These are phyloP conservation scores for Syrista parreyssii DNA, from an alignment of 2,888 invertebrate species.

Conservation along the genomic window DNA sequence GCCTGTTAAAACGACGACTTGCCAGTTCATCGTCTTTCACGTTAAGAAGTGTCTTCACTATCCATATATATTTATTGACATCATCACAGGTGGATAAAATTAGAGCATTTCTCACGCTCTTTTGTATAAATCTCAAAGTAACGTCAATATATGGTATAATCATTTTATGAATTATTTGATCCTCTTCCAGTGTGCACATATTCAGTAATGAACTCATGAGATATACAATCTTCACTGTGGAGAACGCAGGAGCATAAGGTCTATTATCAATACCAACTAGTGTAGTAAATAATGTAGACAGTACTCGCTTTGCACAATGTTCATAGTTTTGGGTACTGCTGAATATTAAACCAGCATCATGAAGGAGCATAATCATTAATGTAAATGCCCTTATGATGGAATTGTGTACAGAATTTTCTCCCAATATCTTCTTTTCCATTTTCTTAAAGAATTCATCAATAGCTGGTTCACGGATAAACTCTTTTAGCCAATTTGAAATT, in stretches of 20 bases:
- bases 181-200: conserved; percentile 15
- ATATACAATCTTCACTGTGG: conserved; percentile 33
- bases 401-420: conserved; percentile 11
- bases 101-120: conserved; percentile 27
- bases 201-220: conserved; percentile 38
- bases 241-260: conserved; percentile 44
- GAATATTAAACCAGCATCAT: conserved; percentile 42
- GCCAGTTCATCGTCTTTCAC: neutral
- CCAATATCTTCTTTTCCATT: conserved; percentile 23
- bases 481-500: conserved; percentile 35
- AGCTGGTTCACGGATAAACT: conserved; percentile 20
- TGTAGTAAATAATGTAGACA: conserved; percentile 36
- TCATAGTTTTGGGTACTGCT: conserved; percentile 25
- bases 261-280: conserved; percentile 41
- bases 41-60: neutral
- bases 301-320: conserved; percentile 12
- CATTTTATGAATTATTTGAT: conserved; percentile 10
- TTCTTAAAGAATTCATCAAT: conserved; percentile 33
- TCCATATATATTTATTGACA: conserved; percentile 27
- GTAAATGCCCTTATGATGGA: conserved; percentile 39
- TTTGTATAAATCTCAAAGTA: conserved; percentile 34
- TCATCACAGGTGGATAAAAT: conserved; percentile 26
- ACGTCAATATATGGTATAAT: conserved; percentile 25
- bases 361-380: conserved; percentile 41
- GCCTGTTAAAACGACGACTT: neutral